Conservation (phyloP, 1,140 invertebrate species). For the Macrosteles quadrilineatus region DNA sequence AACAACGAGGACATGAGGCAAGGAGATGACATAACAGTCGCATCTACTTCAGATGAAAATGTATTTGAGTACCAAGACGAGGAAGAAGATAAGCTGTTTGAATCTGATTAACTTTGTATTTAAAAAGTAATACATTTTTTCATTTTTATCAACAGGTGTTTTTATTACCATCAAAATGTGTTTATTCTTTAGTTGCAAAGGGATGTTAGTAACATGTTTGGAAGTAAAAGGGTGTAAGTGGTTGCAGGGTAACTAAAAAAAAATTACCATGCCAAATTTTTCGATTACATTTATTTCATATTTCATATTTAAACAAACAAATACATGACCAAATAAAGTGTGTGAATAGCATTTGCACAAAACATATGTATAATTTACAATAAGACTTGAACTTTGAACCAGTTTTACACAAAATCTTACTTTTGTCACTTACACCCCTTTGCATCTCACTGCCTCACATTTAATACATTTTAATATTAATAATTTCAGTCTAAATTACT, state of each 20-base stretch:
- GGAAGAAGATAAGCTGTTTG: neutral
- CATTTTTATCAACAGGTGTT: neutral
- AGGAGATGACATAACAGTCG: neutral
- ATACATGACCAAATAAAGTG: neutral
- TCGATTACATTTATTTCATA: neutral
- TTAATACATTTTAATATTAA: too few species aligned
- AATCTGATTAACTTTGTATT: slow-evolving; percentile 1
- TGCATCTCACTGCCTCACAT: neutral
- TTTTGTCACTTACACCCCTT: slow-evolving; percentile 26
- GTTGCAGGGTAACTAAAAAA: slow-evolving; percentile 17
- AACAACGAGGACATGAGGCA: neutral
- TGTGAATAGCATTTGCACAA: neutral
- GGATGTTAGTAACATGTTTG: slow-evolving; percentile 10
- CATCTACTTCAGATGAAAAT: slow-evolving; percentile 1
- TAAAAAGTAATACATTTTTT: neutral
- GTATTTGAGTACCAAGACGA: neutral
- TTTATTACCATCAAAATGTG: slow-evolving; percentile 5
- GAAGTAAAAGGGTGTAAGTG: slow-evolving; percentile 24
- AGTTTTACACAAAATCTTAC: slow-evolving; percentile 16
- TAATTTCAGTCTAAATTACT: too few species aligned
- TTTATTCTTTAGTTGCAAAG: slow-evolving; percentile 9
- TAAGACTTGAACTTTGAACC: slow-evolving; percentile 9
- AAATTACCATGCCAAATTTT: neutral
- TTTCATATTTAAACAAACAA: neutral
- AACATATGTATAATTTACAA: neutral